Base-by-base conservation (phyloP, 64 coral and sea anemone genomes). In the Stichodactyla mertensii region DNA sequence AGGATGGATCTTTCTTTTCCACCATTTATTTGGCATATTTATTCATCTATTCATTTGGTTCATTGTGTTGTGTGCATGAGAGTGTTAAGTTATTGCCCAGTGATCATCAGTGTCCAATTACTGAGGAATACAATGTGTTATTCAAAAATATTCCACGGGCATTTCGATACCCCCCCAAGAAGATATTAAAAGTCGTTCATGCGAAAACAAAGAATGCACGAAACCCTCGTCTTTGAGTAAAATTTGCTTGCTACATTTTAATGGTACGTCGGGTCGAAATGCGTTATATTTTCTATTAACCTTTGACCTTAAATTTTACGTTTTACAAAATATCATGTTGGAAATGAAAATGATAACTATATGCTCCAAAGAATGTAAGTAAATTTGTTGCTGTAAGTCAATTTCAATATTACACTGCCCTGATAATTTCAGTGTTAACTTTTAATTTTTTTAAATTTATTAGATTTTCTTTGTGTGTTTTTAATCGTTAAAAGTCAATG, bases 281-380 rank as follows among this genome's bases (percentile, higher is more conserved):
- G 69, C 69, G 26, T 74, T 74, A 74, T 74, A 74, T 74, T 74
- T 74, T 74, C 24, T 31, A 27, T 74, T 74, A 31, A 74, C 69
- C 69, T 74, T 31, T 74, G 69, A 74, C 69, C 24, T 20, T 74
- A 27, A 74, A 10, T 74, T 27, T n/a, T 74, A 74, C 24, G 69
- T 27, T 31, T 74, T 74, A 74, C 69, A 74, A 74, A 11, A 31
- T 74, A 74, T 74, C 69, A 74, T 74, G 69, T 74, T 74, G 69
- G 69, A 74, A 13, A 31, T 74, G 69, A 74, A 74, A 36, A 74
- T 74, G 69, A 74, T 74, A 74, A 26, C 8, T 26, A 74, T 13
- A 8, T 74, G 23, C 23, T 74, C 69, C 24, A 12, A 45, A 45
- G 69, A 11, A 9, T 13, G n/a, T 74, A 26, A 23, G 69, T 7